Evolutionary conservation across 2,113 vertebrate genomes (phyloP).

Genomic region (Gallinago paraguaiae): DNA sequence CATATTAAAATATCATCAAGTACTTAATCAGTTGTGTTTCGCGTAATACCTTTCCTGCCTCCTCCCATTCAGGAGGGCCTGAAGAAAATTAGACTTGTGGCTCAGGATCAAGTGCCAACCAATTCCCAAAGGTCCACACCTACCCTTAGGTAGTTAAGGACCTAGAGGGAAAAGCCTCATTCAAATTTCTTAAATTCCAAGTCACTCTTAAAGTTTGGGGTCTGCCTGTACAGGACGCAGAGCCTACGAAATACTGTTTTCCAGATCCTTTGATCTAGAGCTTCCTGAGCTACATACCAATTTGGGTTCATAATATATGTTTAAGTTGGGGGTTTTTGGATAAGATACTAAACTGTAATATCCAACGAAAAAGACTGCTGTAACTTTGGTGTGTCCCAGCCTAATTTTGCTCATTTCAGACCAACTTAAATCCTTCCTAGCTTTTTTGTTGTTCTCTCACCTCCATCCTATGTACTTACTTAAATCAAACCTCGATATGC

Average conservation of each 20-base stretch:
- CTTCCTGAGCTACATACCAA: neutral
- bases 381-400: neutral
- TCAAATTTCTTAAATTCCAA: neutral
- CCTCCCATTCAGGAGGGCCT: neutral
- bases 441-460: neutral
- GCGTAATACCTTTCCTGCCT: neutral
- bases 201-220: neutral
- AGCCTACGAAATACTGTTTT: neutral
- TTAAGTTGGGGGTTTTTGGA: neutral
- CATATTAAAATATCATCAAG: neutral
- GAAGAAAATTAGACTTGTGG: neutral
- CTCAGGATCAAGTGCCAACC: neutral
- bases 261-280: neutral
- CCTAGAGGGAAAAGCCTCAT: neutral
- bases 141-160: neutral
- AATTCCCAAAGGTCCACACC: neutral
- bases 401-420: neutral
- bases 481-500: neutral
- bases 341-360: neutral
- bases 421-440: neutral
- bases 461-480: fast-evolving
- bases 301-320: neutral
- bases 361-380: neutral
- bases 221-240: neutral
- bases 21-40: neutral